These are phyloP conservation scores for Tauraco erythrolophus DNA, from an alignment of 2,113 vertebrate species.

Conservation along the genomic window DNA sequence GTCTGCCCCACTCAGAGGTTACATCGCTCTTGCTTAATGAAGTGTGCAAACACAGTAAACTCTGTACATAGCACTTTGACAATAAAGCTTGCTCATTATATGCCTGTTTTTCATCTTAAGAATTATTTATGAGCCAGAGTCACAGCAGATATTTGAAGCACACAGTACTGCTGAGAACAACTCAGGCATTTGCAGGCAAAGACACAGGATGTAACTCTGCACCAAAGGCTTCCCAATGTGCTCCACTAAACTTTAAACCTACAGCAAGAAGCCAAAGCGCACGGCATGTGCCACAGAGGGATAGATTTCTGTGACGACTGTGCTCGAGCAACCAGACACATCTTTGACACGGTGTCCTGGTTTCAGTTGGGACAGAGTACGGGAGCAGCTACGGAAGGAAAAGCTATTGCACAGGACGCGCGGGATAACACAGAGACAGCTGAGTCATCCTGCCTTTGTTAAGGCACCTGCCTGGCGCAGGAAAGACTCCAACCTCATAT, in stretches of 20 bases:
- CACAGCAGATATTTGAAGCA: background rate
- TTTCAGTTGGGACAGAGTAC: too few relatives aligned
- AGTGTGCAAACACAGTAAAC: background rate
- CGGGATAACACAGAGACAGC: background rate
- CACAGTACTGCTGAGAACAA: background rate
- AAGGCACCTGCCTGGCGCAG: background rate
- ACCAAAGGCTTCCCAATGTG: background rate
- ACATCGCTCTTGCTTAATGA: background rate
- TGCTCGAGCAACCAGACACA: background rate
- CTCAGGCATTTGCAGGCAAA: background rate
- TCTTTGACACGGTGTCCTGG: fast-evolving
- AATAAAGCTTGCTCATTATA: background rate
- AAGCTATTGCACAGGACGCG: background rate
- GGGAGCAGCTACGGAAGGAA: background rate
- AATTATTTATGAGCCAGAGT: background rate
- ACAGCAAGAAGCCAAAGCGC: background rate
- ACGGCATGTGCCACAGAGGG: background rate
- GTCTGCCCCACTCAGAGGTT: background rate
- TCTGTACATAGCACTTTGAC: background rate
- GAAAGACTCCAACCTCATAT: background rate
- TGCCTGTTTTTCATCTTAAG: background rate
- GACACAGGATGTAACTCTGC: background rate
- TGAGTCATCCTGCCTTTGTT: background rate
- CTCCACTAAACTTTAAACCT: background rate
- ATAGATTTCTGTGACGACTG: background rate